Conservation (phyloP, 2,113 vertebrate species). For the Pelecanoides urinatrix region DNA sequence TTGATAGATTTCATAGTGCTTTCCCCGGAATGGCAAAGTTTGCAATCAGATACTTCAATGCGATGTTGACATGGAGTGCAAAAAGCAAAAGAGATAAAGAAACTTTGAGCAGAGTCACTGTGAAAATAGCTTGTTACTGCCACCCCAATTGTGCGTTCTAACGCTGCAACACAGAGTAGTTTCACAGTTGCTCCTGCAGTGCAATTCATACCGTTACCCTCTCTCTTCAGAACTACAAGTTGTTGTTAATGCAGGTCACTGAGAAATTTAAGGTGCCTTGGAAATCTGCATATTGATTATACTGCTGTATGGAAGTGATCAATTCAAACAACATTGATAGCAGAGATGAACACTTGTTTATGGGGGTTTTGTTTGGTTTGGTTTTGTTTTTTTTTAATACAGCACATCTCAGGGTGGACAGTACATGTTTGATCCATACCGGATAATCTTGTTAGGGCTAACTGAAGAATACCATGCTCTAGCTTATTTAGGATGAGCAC, state of each 20-base stretch:
- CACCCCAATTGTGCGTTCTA: rapidly evolving
- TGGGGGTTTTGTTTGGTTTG: neutral
- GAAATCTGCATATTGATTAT: neutral
- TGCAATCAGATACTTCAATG: neutral
- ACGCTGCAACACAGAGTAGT: neutral
- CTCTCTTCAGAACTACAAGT: neutral
- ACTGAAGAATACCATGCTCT: neutral
- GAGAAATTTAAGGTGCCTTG: neutral
- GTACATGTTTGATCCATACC: neutral
- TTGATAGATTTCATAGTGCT: neutral
- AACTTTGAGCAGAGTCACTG: neutral
- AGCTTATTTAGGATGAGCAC: neutral
- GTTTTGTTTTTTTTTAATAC: neutral
- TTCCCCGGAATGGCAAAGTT: neutral
- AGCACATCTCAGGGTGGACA: neutral
- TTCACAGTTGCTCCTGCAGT: neutral
- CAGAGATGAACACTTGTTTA: neutral
- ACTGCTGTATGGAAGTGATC: neutral
- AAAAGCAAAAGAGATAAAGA: neutral
- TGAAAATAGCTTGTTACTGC: neutral
- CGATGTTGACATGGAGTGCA: neutral
- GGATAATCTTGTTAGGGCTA: neutral
- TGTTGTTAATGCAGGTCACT: neutral
- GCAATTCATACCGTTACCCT: neutral
- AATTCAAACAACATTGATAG: neutral